Evolutionary conservation across 1,140 invertebrate species (phyloP).

Genomic region (Pseudachorutes palmiensis): DNA sequence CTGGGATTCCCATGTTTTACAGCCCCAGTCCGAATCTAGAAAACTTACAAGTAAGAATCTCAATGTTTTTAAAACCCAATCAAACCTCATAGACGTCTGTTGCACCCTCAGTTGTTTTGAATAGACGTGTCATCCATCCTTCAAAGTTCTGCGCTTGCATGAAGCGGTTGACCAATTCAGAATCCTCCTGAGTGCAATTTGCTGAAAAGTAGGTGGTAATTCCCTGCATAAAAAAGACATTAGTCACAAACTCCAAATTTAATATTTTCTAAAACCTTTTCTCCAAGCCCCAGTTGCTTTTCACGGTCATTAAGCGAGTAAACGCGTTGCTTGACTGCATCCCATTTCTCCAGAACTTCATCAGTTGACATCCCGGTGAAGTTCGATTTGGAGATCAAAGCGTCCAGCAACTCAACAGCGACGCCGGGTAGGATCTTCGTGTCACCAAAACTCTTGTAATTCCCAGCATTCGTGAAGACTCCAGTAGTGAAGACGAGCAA

Average conservation of each 20-base stretch:
- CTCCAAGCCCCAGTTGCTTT: constrained; percentile 65
- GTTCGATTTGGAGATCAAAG: constrained; percentile 48
- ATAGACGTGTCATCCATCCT: constrained; percentile 77
- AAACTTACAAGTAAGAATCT: constrained; percentile 39
- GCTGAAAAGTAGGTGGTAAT: constrained; percentile 86
- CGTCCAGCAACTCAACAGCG: constrained; percentile 62
- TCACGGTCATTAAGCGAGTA: constrained; percentile 61
- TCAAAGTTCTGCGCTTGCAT: constrained; percentile 72
- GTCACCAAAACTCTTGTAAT: constrained; percentile 92
- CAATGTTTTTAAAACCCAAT: not conserved
- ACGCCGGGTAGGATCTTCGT: constrained; percentile 86
- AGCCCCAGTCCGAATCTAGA: constrained; percentile 69
- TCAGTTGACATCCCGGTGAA: constrained; percentile 40
- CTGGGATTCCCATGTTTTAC: constrained; percentile 50
- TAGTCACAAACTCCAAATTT: too few relatives aligned
- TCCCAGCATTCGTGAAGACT: constrained; percentile 76
- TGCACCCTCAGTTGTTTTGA: constrained; percentile 62
- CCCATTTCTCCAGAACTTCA: constrained; percentile 45
- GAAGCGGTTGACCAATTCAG: constrained; percentile 73
- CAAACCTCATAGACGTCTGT: constrained; percentile 13
- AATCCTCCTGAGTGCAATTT: constrained; percentile 78
- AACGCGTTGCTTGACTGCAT: constrained; percentile 54
- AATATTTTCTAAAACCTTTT: constrained; percentile 50
- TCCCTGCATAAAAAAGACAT: constrained; percentile 50
- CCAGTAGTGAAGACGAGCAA: constrained; percentile 76